phyloP scores from a whole-genome alignment of 30 jellyfish, hydroid and myxozoan species.

The Nemopilema nomurai region DNA sequence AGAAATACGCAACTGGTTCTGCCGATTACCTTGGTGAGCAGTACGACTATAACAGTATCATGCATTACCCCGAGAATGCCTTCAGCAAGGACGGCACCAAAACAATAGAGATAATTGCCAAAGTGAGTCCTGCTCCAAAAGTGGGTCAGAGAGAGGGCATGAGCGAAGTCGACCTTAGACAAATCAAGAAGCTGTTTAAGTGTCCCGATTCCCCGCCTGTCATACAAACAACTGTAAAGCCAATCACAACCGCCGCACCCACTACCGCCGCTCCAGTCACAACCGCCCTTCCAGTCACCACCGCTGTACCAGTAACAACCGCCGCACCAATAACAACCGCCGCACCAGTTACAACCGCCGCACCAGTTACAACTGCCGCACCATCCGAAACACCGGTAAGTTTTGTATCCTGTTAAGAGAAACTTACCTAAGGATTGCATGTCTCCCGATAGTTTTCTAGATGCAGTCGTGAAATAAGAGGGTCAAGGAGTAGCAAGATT shows the following conservation, averaged over 20 bases:
- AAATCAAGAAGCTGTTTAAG: constrained; percentile 49
- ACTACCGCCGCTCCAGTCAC: constrained; percentile 14
- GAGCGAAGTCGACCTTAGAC: constrained; percentile 54
- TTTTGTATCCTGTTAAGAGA: too few relatives aligned
- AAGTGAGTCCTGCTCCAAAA: constrained; percentile 40
- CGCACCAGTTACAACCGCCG: constrained; percentile 14
- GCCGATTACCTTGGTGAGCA: constrained; percentile 60
- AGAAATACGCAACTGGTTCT: constrained; percentile 46
- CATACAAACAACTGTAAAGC: constrained; percentile 3
- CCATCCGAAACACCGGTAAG: background rate
- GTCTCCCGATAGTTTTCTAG: too few relatives aligned
- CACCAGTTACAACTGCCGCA: background rate
- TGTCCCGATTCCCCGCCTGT: constrained; percentile 31
- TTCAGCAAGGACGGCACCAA: constrained; percentile 23
- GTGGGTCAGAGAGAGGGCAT: constrained; percentile 52
- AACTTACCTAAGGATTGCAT: too few relatives aligned
- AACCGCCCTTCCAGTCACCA: constrained; percentile 5
- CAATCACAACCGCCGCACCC: constrained; percentile 14
- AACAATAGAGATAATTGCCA: constrained; percentile 28
- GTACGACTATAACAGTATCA: constrained; percentile 54
- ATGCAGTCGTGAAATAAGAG: too few relatives aligned
- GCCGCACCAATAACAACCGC: constrained; percentile 20
- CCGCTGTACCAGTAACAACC: constrained; percentile 20
- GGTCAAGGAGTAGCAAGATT: too few relatives aligned
- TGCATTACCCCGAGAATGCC: constrained; percentile 66